Conservation (phyloP, 2,888 invertebrate genomes). For the Agrotis clavis region DNA sequence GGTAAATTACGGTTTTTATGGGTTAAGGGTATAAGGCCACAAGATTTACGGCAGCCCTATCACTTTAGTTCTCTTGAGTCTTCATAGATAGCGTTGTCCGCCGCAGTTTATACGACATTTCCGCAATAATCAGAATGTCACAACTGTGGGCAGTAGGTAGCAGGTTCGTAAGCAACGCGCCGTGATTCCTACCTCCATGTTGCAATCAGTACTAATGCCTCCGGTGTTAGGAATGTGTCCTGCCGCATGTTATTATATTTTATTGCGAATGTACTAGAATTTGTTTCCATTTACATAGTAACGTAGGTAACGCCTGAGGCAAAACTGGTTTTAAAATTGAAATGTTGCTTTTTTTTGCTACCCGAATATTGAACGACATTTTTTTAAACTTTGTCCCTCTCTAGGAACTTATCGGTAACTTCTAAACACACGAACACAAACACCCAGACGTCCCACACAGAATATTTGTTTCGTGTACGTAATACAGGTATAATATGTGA, state of each 20-base stretch:
- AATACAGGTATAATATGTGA: too few species aligned
- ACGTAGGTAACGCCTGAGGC: neutral
- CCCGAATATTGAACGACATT: too few species aligned
- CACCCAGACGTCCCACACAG: too few species aligned
- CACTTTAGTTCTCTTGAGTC: neutral
- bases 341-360: too few species aligned
- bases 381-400: too few species aligned
- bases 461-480: too few species aligned
- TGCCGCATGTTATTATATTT: slow-evolving; percentile 19
- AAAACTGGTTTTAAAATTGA: too few species aligned
- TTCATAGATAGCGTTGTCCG: slow-evolving; percentile 37
- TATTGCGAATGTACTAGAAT: slow-evolving; percentile 14
- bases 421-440: too few species aligned
- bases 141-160: slow-evolving; percentile 32
- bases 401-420: too few species aligned
- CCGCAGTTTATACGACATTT: slow-evolving; percentile 12
- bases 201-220: slow-evolving; percentile 43
- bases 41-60: too few species aligned
- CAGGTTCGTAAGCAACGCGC: slow-evolving; percentile 15
- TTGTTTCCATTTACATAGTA: neutral
- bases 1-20: too few species aligned
- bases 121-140: slow-evolving; percentile 45
- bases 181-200: slow-evolving; percentile 52
- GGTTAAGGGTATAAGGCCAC: too few species aligned
- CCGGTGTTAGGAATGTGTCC: slow-evolving; percentile 44